Base-by-base conservation (phyloP, 2,113 vertebrate genomes). In the Dascyllus trimaculatus region DNA sequence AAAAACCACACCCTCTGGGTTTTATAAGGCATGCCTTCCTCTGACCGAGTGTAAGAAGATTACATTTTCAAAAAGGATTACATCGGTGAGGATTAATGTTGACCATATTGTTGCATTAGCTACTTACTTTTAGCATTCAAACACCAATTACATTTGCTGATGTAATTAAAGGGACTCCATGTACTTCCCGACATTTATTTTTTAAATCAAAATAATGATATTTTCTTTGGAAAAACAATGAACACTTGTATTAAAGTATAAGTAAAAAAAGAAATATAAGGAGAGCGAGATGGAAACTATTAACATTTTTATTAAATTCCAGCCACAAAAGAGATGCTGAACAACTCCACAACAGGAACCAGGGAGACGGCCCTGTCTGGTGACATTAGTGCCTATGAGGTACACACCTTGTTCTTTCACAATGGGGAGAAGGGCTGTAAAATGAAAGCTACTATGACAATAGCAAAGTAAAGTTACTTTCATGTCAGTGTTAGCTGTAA, bases 1-100 rank as follows among this genome's bases (percentile, higher is more conserved):
- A 64, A 78, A 54, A 85, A 80, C 80, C 90, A 85, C 88, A 85
- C 87, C 84, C 90, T 87, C 53, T 83, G 71, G 78, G 21, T 88
- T 81, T 73, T 60, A 82, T 48, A 81, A 52, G 52, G 71, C 75
- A 58, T 68, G 78, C 59, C 62, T 70, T 79, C 76, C 59, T 74
- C 48, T 62, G 73, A 71, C 43, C 61, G 22, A 51, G 66, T 64
- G 52, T 86, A 88, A 92, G 69, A 21, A 84, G 85, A 91, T 91
- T 92, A 88, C 29, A 78, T 67, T 82, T 81, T 61, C 46, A 72
- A 75, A 85, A 78, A 62, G 85, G 88, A 90, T 88, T 87, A 84
- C 76, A 78, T 75, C 71, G 32, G 35, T 15, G 29, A 80, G 68
- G 60, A 75, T 87, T 87, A 81, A 64, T 74, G 76, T 61, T 71